Conservation (phyloP, 2,888 invertebrate genomes). For the Pandemis heparana region DNA sequence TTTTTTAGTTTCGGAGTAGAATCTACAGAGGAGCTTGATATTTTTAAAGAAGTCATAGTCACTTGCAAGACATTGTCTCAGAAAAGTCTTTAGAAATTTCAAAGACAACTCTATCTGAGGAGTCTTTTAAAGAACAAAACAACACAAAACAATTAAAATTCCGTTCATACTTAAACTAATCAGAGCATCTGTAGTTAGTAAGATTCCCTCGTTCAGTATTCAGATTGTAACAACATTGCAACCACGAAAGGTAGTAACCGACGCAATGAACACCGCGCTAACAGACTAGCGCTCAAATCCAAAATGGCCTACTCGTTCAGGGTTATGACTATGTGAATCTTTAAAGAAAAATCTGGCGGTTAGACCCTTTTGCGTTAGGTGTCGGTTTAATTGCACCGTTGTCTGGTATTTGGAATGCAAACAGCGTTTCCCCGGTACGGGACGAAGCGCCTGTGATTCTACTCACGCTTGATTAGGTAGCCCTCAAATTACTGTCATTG, state of each 20-base stretch:
- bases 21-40: not conserved
- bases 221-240: slow-evolving; percentile 10
- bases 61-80: not conserved
- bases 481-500: slow-evolving; percentile 33
- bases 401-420: slow-evolving; percentile 39
- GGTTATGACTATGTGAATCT: not conserved
- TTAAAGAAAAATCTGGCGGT: slow-evolving; percentile 5
- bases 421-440: slow-evolving; percentile 30
- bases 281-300: not conserved
- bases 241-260: slow-evolving; percentile 11
- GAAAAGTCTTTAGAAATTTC: not conserved
- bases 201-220: slow-evolving; percentile 34
- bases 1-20: not conserved
- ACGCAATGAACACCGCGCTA: not conserved
- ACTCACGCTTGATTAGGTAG: slow-evolving; percentile 34
- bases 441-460: slow-evolving; percentile 26
- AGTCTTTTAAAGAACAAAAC: slow-evolving; percentile 10
- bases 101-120: not conserved
- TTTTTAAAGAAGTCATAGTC: not conserved
- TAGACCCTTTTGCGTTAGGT: slow-evolving; percentile 4
- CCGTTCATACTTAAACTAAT: slow-evolving; percentile 37
- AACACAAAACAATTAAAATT: slow-evolving; percentile 29
- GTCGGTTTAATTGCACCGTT: slow-evolving; percentile 38
- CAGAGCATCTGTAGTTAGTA: slow-evolving; percentile 35
- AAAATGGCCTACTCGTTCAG: not conserved